Conservation (phyloP, 64 coral and sea anemone species). For the Platygyra sinensis region DNA sequence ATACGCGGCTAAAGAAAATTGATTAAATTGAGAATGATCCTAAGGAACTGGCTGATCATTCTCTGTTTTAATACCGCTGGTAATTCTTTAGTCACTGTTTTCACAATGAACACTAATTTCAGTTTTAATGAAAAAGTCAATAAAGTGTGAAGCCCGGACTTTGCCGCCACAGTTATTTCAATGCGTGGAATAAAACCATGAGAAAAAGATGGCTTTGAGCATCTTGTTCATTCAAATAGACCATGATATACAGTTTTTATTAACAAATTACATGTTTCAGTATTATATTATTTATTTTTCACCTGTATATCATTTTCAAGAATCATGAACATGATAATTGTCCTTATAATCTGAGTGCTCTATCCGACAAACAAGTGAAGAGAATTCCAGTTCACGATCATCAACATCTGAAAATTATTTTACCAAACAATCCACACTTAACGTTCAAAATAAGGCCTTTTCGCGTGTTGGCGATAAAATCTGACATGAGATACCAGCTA, state of each 20-base stretch:
- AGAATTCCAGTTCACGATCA: too few relatives aligned
- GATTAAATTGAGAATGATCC: not conserved
- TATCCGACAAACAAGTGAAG: not conserved
- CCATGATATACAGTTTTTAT: not conserved
- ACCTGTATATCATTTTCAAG: not conserved
- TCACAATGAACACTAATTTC: conserved; percentile 37
- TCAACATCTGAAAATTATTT: too few relatives aligned
- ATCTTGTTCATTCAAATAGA: not conserved
- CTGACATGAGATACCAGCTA: too few relatives aligned
- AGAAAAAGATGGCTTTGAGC: conserved; percentile 12
- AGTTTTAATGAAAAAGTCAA: conserved; percentile 9
- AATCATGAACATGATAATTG: not conserved
- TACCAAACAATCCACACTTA: too few relatives aligned
- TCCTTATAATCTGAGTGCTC: not conserved
- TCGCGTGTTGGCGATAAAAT: too few relatives aligned
- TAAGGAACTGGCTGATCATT: not conserved
- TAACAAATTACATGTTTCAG: not conserved
- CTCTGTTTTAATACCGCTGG: not conserved
- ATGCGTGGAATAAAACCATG: not conserved
- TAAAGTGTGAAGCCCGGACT: conserved; percentile 31
- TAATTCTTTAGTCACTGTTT: not conserved
- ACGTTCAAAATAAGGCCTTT: too few relatives aligned
- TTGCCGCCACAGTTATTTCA: conserved; percentile 4
- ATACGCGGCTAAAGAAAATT: not conserved
- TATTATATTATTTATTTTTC: not conserved